Conservation (phyloP, 2,888 invertebrate species). For the Andrena bucephala region DNA sequence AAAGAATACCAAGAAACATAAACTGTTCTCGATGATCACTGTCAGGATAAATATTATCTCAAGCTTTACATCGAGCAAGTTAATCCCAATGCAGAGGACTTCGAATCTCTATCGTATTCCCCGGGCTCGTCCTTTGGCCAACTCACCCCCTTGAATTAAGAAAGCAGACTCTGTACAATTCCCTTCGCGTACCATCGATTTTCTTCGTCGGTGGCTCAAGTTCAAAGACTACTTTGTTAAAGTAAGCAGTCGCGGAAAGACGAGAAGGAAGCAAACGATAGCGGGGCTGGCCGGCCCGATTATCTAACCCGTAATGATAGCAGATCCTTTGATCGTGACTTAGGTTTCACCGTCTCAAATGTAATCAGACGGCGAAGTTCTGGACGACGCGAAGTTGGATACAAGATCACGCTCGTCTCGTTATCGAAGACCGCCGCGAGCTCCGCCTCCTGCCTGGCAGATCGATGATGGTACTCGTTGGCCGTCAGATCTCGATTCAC, state of each 20-base stretch:
- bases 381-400: slow-evolving; percentile 60
- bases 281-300: slow-evolving; percentile 9
- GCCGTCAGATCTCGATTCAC: slow-evolving; percentile 76
- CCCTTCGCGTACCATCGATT: slow-evolving; percentile 7
- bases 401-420: slow-evolving; percentile 62
- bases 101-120: too few relatives aligned
- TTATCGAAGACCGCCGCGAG: slow-evolving; percentile 55
- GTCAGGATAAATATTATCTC: background rate
- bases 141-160: background rate
- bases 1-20: too few relatives aligned
- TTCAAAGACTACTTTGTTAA: slow-evolving; percentile 13
- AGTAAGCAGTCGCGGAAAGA: background rate
- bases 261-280: slow-evolving; percentile 16
- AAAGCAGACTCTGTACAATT: slow-evolving; percentile 6
- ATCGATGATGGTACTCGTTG: slow-evolving; percentile 78
- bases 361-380: slow-evolving; percentile 66
- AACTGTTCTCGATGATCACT: background rate
- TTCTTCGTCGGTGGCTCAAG: slow-evolving; percentile 6
- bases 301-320: slow-evolving; percentile 58
- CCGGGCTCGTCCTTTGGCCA: too few relatives aligned
- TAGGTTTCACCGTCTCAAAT: slow-evolving; percentile 61
- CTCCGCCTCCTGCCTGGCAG: slow-evolving; percentile 54
- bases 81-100: too few relatives aligned
- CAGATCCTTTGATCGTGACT: slow-evolving; percentile 64
- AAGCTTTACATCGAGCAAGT: too few relatives aligned